phyloP scores from a whole-genome alignment of 1,140 invertebrate species.

The Hestina assimilis region DNA sequence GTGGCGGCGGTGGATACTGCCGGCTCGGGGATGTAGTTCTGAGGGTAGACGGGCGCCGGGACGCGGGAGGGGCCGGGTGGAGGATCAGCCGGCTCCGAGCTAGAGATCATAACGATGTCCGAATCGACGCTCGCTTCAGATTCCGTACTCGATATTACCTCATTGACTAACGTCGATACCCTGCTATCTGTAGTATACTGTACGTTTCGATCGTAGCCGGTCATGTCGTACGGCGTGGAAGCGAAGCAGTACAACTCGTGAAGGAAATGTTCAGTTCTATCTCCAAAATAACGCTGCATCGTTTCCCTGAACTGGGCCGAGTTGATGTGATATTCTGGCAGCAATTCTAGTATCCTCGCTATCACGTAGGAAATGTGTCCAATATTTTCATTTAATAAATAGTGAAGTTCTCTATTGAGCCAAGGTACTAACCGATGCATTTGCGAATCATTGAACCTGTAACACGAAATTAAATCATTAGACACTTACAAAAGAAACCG shows the following conservation, averaged over 20 bases:
- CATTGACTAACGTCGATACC: constrained; percentile 59
- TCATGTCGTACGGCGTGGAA: constrained; percentile 89
- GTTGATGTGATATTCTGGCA: constrained; percentile 84
- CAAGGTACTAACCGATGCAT: constrained; percentile 90
- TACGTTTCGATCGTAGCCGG: constrained; percentile 84
- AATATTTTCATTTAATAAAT: constrained; percentile 81
- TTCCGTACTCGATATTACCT: constrained; percentile 68
- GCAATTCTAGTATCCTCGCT: constrained; percentile 83
- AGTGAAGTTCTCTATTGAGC: constrained; percentile 91
- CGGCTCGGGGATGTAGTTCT: constrained; percentile 46
- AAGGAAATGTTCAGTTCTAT: constrained; percentile 88
- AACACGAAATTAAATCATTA: constrained; percentile 59
- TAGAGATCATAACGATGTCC: constrained; percentile 66
- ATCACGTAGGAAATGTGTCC: constrained; percentile 83
- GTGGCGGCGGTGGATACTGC: constrained; percentile 5
- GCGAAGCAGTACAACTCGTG: constrained; percentile 94
- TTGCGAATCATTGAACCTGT: constrained; percentile 87
- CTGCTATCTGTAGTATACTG: constrained; percentile 71
- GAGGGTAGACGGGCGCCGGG: constrained; percentile 48
- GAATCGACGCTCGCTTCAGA: constrained; percentile 64
- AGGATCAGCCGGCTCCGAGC: constrained; percentile 44
- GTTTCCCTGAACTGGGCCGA: constrained; percentile 85
- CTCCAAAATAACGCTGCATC: constrained; percentile 79
- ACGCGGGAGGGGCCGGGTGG: constrained; percentile 50
- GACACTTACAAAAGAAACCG: too few relatives aligned